These are phyloP conservation scores for Phymastichus coffea DNA, from an alignment of 1,140 invertebrate species.

Conservation along the genomic window DNA sequence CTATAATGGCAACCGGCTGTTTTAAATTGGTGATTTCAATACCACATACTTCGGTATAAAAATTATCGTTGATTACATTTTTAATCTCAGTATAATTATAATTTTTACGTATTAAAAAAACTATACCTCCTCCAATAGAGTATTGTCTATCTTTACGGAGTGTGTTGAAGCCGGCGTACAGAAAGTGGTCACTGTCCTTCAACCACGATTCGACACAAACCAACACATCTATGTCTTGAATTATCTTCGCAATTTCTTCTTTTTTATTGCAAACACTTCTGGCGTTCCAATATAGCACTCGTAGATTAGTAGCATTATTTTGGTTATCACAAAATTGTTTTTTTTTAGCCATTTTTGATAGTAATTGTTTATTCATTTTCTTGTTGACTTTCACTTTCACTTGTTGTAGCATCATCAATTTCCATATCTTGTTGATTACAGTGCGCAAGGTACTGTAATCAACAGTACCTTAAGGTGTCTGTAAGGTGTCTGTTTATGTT, in stretches of 20 bases:
- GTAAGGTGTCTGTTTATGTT: no score
- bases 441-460: no score
- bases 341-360: no score
- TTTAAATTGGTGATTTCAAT: no score
- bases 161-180: neutral
- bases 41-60: neutral
- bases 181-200: neutral
- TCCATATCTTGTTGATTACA: no score
- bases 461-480: no score
- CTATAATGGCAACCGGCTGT: no score
- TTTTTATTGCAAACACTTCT: neutral
- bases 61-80: neutral
- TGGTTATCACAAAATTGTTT: neutral
- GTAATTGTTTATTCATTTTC: neutral
- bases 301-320: neutral
- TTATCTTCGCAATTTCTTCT: neutral
- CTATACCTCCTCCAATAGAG: constrained; percentile 10
- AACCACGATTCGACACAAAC: constrained; percentile 5
- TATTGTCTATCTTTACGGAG: constrained; percentile 5
- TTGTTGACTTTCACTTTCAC: neutral
- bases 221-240: neutral
- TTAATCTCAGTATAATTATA: neutral
- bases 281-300: neutral
- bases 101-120: neutral
- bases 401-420: neutral